Conservation (phyloP, 2,113 vertebrate genomes). For the Anas platyrhynchos region DNA sequence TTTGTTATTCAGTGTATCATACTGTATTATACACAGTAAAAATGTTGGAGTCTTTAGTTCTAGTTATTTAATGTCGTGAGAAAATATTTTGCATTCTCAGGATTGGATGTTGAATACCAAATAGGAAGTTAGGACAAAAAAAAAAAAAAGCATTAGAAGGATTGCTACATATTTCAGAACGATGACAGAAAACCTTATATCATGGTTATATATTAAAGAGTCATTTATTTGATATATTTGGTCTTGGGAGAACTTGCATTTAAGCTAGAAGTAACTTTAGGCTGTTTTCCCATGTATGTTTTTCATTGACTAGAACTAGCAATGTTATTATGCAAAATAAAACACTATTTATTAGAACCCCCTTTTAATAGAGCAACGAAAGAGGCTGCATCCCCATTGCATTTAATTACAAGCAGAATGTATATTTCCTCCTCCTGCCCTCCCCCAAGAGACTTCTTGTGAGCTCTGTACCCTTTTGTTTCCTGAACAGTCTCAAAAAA, state of each 20-base stretch:
- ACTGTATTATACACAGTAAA: neutral
- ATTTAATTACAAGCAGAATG: neutral
- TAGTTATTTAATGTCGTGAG: neutral
- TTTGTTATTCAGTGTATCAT: neutral
- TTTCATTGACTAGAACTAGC: neutral
- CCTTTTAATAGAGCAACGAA: neutral
- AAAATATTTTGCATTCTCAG: neutral
- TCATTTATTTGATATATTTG: neutral
- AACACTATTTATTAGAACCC: neutral
- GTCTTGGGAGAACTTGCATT: neutral
- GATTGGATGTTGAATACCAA: neutral
- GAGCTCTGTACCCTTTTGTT: neutral
- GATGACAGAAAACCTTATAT: neutral
- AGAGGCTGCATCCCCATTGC: neutral
- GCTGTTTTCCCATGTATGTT: neutral
- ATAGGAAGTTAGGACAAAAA: neutral
- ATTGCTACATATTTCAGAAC: accelerated
- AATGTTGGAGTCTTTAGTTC: too few species aligned
- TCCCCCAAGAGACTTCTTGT: neutral
- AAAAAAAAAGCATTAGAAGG: neutral
- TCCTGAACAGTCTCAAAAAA: neutral
- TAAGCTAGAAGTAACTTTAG: neutral
- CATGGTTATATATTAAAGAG: neutral
- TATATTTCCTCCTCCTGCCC: neutral
- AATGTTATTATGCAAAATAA: neutral